Conservation (phyloP, 2,113 vertebrate species). For the Campylomormyrus tamandua region DNA sequence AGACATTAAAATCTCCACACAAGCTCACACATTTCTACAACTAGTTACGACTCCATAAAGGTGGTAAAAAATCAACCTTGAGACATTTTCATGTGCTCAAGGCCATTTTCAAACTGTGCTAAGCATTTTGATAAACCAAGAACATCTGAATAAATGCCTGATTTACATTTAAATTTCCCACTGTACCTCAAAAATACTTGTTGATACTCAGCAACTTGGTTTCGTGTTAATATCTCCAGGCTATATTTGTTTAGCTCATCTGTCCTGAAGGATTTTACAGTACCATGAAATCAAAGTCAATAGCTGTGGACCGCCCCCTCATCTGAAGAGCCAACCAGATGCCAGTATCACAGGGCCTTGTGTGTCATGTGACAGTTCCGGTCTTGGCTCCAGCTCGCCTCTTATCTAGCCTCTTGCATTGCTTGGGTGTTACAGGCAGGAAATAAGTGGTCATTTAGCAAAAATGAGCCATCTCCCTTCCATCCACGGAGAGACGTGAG, state of each 20-base stretch:
- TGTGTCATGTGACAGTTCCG: neutral
- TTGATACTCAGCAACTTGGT: neutral
- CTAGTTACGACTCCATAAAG: neutral
- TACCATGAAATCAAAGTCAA: neutral
- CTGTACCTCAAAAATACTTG: neutral
- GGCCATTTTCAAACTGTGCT: neutral
- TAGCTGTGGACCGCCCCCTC: neutral
- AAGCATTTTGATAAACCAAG: neutral
- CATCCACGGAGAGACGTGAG: neutral
- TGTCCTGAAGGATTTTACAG: neutral
- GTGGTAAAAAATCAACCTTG: neutral
- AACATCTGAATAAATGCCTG: neutral
- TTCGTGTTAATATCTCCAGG: neutral
- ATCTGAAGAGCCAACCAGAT: neutral
- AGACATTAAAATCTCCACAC: neutral
- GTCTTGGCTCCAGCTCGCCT: neutral
- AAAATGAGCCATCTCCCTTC: constrained; percentile 3
- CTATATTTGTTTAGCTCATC: neutral
- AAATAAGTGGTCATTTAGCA: constrained; percentile 15
- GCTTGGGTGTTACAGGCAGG: neutral
- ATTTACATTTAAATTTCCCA: neutral
- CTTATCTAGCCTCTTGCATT: neutral
- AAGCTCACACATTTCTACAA: neutral
- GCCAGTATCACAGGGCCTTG: neutral
- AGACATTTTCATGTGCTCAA: neutral